Percentiles rank a stretch among this genome's conserved stretches.
Conservation (phyloP, 2,797 vertebrate species). For the Varecia variegata region DNA sequence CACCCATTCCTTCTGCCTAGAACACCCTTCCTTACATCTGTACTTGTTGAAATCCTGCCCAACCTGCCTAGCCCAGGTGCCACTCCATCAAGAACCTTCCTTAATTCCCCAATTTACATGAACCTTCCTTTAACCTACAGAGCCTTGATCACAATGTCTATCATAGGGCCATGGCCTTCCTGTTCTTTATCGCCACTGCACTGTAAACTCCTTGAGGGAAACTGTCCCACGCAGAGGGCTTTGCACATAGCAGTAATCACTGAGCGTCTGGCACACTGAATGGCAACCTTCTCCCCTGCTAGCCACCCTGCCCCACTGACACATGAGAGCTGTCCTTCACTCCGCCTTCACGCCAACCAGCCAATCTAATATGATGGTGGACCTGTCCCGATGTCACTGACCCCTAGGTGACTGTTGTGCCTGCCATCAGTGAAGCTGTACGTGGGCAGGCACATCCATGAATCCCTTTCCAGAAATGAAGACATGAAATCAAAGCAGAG, state of each 20-base stretch:
- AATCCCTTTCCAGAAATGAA: not conserved
- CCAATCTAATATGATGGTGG: not conserved
- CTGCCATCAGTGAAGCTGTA: not conserved
- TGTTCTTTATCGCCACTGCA: not conserved
- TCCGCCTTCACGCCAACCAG: not conserved
- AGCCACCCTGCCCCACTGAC: not conserved
- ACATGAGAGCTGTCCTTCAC: not conserved
- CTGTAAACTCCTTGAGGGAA: not conserved
- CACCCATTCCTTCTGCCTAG: not conserved
- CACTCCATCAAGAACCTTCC: not conserved
- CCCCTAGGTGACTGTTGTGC: not conserved
- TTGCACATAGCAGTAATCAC: not conserved
- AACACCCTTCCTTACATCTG: not conserved
- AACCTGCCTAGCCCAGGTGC: not conserved
- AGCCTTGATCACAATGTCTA: not conserved
- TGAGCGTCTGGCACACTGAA: rapidly evolving
- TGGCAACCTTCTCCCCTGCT: not conserved
- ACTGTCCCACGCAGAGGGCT: not conserved
- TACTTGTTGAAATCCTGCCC: not conserved
- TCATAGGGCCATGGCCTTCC: not conserved
- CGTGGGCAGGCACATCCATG: not conserved
- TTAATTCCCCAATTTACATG: not conserved
- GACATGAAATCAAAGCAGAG: not conserved
- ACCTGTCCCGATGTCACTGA: not conserved
- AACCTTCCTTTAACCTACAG: not conserved